A percentile compares a stretch with the other conserved stretches of the same genome.
phyloP scores from a whole-genome alignment of 2,888 invertebrate genomes.

The Drosophila setosimentum region DNA sequence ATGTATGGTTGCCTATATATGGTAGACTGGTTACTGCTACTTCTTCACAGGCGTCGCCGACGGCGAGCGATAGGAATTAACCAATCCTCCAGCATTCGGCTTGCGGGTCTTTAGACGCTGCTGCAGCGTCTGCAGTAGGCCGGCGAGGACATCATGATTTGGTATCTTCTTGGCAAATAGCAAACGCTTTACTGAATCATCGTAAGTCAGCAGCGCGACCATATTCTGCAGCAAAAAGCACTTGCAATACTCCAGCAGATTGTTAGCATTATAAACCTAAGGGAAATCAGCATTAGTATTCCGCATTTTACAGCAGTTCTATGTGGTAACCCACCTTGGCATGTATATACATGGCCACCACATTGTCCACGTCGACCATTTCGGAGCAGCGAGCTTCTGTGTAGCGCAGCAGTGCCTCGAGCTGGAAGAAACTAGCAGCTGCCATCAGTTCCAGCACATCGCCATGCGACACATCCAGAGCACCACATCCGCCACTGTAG shows the following conservation, averaged over 20 bases:
- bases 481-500: slow-evolving; percentile 94
- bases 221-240: slow-evolving; percentile 96
- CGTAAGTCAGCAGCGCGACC: slow-evolving; percentile 96
- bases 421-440: slow-evolving; percentile 95
- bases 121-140: slow-evolving; percentile 92
- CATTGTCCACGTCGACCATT: slow-evolving; percentile 94
- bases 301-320: background rate
- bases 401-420: slow-evolving; percentile 93
- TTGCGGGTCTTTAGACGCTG: slow-evolving; percentile 91
- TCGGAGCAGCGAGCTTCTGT: slow-evolving; percentile 94
- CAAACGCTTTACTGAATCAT: slow-evolving; percentile 94
- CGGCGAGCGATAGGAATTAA: slow-evolving; percentile 81
- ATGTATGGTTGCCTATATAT: background rate
- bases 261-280: slow-evolving; percentile 94
- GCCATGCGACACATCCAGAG: slow-evolving; percentile 90
- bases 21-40: slow-evolving; percentile 22
- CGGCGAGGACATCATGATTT: slow-evolving; percentile 94
- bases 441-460: slow-evolving; percentile 96
- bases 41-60: slow-evolving; percentile 71
- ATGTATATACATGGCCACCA: slow-evolving; percentile 96
- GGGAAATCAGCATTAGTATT: accelerated
- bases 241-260: slow-evolving; percentile 95
- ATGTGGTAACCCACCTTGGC: slow-evolving; percentile 89
- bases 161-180: slow-evolving; percentile 95
- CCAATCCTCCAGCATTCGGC: slow-evolving; percentile 59